Base-by-base conservation (phyloP, 2,888 invertebrate genomes). In the Dimorphilus gyrociliatus region DNA sequence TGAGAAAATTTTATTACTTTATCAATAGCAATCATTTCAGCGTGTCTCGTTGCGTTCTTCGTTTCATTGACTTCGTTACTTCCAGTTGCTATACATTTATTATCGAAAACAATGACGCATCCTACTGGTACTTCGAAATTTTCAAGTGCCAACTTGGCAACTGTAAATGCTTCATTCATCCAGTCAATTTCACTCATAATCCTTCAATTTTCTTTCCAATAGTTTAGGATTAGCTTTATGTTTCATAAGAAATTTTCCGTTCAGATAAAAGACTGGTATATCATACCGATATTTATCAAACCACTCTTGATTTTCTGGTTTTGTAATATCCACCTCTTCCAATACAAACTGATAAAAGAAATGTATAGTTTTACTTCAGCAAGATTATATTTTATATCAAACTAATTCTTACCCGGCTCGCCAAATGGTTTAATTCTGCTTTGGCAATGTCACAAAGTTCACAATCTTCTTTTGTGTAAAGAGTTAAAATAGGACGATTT, bases 81-180 rank as follows among this genome's bases (percentile, higher is more conserved):
- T 16, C 86, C 86, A 37, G 72, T 69, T 1, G 84, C 86, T 38
- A 90, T 53, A 21, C 82, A 71, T 48, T 71, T 54, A 27, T 37
- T n/a, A 7, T 71, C 21, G 46, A 73, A 71, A 13, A 82, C 73
- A 55, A 97, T 81, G 27, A 94, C 75, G 67, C 94, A 97, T 2
- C 94, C 97, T 10, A 97, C 88, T 5, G 97, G 97, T 18, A 97
- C 94, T 71, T 97, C 94, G 38, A 82, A 78, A 3, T 66, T 69
- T 33, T 64, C 55, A 30, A 86, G 63, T 15, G 90, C 88, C 55
- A 78, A 73, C 35, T 72, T 65, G 1, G 90, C 94, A 23, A 48
- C 34, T 12, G 49, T 39, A 28, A 60, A 39, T 3, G 56, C 47
- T 25, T 38, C 40, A 16, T 37, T 34, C 59, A 60, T 60, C 59